Evolutionary conservation across 2,113 vertebrate genomes (phyloP), one percentile per base, ranked within the genome.

Genomic region (Suncus etruscus): DNA sequence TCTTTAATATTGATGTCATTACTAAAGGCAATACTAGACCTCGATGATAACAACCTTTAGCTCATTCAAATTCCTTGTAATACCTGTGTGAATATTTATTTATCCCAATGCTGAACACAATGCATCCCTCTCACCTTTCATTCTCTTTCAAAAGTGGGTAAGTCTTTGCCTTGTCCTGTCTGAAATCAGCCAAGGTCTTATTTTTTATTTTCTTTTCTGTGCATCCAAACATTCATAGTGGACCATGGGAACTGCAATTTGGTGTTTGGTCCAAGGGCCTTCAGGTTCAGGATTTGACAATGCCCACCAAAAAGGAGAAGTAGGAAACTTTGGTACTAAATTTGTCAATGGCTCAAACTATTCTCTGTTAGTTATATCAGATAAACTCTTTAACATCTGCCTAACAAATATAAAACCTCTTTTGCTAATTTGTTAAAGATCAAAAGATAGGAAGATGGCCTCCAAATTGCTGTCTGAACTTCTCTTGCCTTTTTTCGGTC

Each of bases 311-410:
- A 25, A 16, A 16, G 51, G 79, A 69, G 72, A 39, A 68, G 16
- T 8, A 27, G 66, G 20, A 65, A 50, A 70, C 16, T 32, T 84
- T 27, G 73, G 79, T 12, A 39, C 51, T 9, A 66, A 83, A 27
- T 84, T 89, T 86, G 16, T 66, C 91, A 68, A 72, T 81, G 68
- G 68, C 50, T 80, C 63, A 66, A 76, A 89, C n/a, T 73, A 22
- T 92, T 51, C 48, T 91, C 48, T 91, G 65, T 47, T 9, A 51
- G n/a, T 58, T 79, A 39, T 79, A 72, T 8, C 9, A 22, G 47
- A 48, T 31, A 48, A 48, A 20, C 29, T 70, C 6, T 47, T 65
- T 24, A 75, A 51, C 5, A 10, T 83, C 24, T 86, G 31, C 11
- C 76, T 18, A 75, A 20, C 11, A 72, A 70, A 90, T 58, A 27